These are phyloP conservation scores for Phaonia tiefii DNA, from an alignment of 2,888 invertebrate species.

Conservation along the genomic window DNA sequence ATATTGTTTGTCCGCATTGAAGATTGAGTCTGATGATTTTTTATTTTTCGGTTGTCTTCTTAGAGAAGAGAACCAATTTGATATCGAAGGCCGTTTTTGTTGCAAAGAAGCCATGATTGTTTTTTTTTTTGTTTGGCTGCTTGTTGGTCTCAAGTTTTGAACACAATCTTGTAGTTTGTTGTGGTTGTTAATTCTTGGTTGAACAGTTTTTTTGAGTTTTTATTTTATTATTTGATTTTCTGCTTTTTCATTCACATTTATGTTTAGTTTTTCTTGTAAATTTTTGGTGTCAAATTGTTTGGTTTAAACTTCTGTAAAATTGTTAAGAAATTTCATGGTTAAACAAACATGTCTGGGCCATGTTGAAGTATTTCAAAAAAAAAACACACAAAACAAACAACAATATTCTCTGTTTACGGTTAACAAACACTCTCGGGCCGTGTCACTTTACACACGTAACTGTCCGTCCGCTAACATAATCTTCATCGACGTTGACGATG, in stretches of 20 bases:
- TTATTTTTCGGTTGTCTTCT: constrained; percentile 82
- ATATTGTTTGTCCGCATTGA: constrained; percentile 74
- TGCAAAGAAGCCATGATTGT: constrained; percentile 79
- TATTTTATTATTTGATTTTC: constrained; percentile 15
- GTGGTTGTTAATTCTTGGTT: constrained; percentile 54
- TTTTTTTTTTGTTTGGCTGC: constrained; percentile 9
- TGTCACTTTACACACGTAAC: constrained; percentile 18
- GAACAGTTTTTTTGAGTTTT: constrained; percentile 37
- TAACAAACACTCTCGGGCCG: constrained; percentile 8
- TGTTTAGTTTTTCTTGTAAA: neutral
- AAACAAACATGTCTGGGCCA: constrained; percentile 13
- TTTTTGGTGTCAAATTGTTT: constrained; percentile 25
- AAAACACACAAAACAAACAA: constrained; percentile 20
- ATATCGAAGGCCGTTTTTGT: constrained; percentile 86
- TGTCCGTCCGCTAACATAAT: neutral
- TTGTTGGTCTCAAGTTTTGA: constrained; percentile 36
- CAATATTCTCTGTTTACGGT: neutral
- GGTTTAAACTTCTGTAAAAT: constrained; percentile 23
- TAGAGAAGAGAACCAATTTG: constrained; percentile 91
- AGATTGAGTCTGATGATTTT: constrained; percentile 69
- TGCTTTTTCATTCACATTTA: neutral
- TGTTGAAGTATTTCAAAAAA: neutral
- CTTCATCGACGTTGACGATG: too few species aligned
- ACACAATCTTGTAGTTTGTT: constrained; percentile 52
- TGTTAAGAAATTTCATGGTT: constrained; percentile 2